These are phyloP conservation scores for Chaetops frenatus DNA, from an alignment of 2,113 vertebrate species.

Conservation along the genomic window DNA sequence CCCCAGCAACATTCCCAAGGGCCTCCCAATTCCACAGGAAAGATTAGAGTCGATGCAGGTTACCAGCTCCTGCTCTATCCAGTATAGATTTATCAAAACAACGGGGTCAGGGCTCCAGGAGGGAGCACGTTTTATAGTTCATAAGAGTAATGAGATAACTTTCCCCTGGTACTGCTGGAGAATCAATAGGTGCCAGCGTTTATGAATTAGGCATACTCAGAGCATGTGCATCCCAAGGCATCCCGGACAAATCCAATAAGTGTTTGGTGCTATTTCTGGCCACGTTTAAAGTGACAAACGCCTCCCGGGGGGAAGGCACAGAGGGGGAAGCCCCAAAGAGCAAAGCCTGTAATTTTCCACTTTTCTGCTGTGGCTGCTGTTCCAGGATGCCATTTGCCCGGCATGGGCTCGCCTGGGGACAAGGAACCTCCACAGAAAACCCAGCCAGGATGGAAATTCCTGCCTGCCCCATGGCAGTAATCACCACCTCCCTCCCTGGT, in stretches of 20 bases:
- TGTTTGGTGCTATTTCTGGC: neutral
- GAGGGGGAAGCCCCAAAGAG: slow-evolving; percentile 22
- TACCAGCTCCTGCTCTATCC: slow-evolving; percentile 64
- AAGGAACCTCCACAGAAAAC: neutral
- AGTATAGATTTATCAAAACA: slow-evolving; percentile 74
- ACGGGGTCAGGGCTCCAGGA: slow-evolving; percentile 42
- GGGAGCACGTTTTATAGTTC: slow-evolving; percentile 49
- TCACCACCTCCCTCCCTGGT: rapidly evolving
- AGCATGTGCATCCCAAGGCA: neutral
- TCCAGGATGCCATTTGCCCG: neutral
- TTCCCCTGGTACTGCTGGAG: neutral
- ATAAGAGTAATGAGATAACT: slow-evolving; percentile 69
- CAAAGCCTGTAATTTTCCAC: neutral
- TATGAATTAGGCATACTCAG: slow-evolving; percentile 7
- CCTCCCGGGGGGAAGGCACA: neutral
- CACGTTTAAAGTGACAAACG: neutral
- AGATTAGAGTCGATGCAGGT: slow-evolving; percentile 68
- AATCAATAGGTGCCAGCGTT: slow-evolving; percentile 26
- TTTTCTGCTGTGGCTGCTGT: neutral
- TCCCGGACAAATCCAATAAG: slow-evolving; percentile 9
- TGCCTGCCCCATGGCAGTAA: rapidly evolving
- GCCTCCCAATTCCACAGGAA: slow-evolving; percentile 57
- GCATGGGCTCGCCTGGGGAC: rapidly evolving
- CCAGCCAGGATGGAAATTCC: neutral
- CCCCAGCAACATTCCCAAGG: neutral